Base-by-base conservation (phyloP, 2,797 vertebrate species). In the Centropyge bicolor region DNA sequence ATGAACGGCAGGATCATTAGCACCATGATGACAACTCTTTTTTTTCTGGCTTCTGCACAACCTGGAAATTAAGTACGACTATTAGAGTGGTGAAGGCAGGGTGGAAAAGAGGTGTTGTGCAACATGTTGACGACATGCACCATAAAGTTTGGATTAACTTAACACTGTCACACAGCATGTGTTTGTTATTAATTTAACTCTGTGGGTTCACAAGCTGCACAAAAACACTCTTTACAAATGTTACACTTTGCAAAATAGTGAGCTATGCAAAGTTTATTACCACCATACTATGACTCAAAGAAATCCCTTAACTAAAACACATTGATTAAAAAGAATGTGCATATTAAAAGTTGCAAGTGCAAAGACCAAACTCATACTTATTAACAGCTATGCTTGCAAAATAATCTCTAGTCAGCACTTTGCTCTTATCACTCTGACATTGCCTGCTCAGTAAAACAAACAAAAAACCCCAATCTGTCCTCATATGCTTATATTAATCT, bases 1-100 rank as follows among this genome's bases (percentile, higher is more conserved):
- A 96, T 78, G n/a, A 94, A 8, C 16, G 94, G 95, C 11, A 96
- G 84, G 19, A 94, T 87, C 91, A 93, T 93, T 63, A 95, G 81
- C 7, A 46, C 81, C 95, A 96, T 96, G 76, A 78, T 89, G 79
- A 74, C 62, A 74, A 49, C 72, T 82, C 19, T 66, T 83, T 65
- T 66, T 61, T 82, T 74, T 51, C 52, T 84, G 59, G 31, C 69
- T 86, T 83, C 55, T 72, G 45, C 27, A 76, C 70, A 90, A 93
- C 87, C 93, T 95, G 84, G 48, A 83, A 88, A 92, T 87, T 67
- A 89, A 88, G 91, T 55, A 88, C 78, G 82, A 83, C 81, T 62
- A 83, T 89, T 83, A 90, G 60, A 66, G 57, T 69, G 74, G 59
- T 68, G 72, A 78, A 81, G 85, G 60, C 78, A 76, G 41, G 17